These are phyloP conservation scores for Talpa occidentalis DNA, from an alignment of 2,113 vertebrate species.

Conservation along the genomic window DNA sequence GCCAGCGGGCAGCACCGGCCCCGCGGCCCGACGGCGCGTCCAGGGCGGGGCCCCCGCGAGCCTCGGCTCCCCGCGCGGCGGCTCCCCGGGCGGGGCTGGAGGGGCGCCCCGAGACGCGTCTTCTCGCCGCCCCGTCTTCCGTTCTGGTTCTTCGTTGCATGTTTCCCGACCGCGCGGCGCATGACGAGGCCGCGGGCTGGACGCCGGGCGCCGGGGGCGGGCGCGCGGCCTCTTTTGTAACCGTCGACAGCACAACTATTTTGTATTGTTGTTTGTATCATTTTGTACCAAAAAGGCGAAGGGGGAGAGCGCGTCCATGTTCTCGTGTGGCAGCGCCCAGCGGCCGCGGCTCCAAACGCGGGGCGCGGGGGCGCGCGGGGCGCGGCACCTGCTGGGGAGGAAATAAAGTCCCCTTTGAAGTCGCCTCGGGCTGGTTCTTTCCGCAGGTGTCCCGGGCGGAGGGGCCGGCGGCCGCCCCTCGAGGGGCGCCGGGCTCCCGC, in stretches of 20 bases:
- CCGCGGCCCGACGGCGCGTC: background rate
- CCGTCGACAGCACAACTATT: constrained; percentile 98
- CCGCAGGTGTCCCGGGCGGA: fast-evolving
- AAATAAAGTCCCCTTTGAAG: constrained; percentile 87
- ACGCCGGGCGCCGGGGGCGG: constrained; percentile 86
- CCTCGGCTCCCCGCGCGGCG: too few species aligned
- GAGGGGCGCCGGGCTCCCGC: too few species aligned
- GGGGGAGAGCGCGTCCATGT: constrained; percentile 86
- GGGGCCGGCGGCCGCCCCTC: too few species aligned
- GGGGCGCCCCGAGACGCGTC: too few species aligned
- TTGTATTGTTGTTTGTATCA: constrained; percentile 99
- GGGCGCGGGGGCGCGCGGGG: too few species aligned
- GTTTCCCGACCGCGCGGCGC: too few species aligned
- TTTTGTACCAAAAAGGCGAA: constrained; percentile 93
- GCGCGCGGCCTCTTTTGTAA: constrained; percentile 94
- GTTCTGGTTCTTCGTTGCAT: too few species aligned
- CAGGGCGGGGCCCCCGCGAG: too few species aligned
- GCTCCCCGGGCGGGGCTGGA: too few species aligned
- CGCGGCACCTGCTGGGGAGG: constrained; percentile 77
- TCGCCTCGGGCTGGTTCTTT: background rate
- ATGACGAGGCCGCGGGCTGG: constrained; percentile 72
- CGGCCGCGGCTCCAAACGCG: constrained; percentile 87
- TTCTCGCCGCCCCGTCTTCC: too few species aligned
- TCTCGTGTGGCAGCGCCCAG: constrained; percentile 94
- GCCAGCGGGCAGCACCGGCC: background rate